Conservation (phyloP, 2,113 vertebrate species). For the Solea solea region DNA sequence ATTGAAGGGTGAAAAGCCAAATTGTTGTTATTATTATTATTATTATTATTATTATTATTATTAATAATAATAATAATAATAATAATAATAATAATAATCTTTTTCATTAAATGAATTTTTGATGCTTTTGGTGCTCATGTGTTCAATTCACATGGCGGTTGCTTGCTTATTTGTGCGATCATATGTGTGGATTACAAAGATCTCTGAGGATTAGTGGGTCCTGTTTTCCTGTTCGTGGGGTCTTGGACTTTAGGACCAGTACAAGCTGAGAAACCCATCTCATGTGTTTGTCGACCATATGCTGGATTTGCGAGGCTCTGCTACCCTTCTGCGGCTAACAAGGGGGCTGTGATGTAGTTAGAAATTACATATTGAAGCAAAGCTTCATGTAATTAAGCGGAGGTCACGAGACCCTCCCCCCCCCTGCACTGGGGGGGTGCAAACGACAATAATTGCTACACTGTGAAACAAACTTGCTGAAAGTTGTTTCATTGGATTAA, state of each 20-base stretch:
- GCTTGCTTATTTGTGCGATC: conserved; percentile 48
- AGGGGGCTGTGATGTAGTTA: conserved; percentile 70
- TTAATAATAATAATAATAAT: too few species aligned
- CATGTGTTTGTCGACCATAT: conserved; percentile 74
- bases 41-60: too few species aligned
- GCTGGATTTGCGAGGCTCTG: conserved; percentile 68
- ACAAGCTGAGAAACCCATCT: conserved; percentile 73
- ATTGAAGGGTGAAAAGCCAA: conserved; percentile 17
- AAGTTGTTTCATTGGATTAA: conserved; percentile 72
- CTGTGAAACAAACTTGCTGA: conserved; percentile 70
- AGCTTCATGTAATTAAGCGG: conserved; percentile 77
- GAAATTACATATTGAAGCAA: conserved; percentile 74
- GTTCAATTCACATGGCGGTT: too few species aligned
- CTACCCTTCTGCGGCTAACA: conserved; percentile 70
- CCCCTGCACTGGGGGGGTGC: conserved; percentile 43
- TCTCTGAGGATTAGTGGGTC: conserved; percentile 75
- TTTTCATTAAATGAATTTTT: conserved; percentile 27
- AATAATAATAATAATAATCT: too few species aligned
- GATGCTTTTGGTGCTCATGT: background rate
- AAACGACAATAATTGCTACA: conserved; percentile 79
- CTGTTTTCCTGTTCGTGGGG: conserved; percentile 77
- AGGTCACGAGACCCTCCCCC: conserved; percentile 70
- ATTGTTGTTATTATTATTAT: conserved; percentile 8
- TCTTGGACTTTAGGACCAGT: conserved; percentile 79
- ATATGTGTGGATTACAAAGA: conserved; percentile 72